phyloP scores from a whole-genome alignment of 1,140 invertebrate species.

The Ceratoteleas bidentatus region DNA sequence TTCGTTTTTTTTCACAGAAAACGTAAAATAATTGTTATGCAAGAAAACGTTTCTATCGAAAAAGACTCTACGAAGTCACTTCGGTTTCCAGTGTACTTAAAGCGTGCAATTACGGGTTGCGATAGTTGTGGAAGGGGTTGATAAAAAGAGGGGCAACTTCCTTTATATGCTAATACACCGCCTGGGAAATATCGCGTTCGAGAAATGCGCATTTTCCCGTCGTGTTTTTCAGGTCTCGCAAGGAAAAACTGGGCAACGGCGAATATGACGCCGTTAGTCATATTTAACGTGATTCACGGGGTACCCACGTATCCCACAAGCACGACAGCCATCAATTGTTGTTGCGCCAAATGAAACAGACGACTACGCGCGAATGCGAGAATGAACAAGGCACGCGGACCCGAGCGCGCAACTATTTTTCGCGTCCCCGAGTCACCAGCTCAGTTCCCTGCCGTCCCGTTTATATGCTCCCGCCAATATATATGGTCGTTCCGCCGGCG shows the following conservation, averaged over 20 bases:
- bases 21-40: too few relatives aligned
- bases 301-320: conserved; percentile 49
- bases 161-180: conserved; percentile 56
- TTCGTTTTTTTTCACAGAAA: too few relatives aligned
- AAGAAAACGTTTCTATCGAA: too few relatives aligned
- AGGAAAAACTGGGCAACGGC: conserved; percentile 37
- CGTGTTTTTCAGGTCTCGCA: conserved; percentile 16
- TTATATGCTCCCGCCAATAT: conserved; percentile 66
- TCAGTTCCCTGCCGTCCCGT: conserved; percentile 62
- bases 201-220: conserved; percentile 42
- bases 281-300: conserved; percentile 57
- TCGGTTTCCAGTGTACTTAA: background rate
- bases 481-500: conserved; percentile 59
- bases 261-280: conserved; percentile 48
- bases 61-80: too few relatives aligned
- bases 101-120: conserved; percentile 35
- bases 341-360: conserved; percentile 70
- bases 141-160: conserved; percentile 29
- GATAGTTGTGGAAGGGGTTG: conserved; percentile 40
- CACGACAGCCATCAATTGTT: conserved; percentile 66
- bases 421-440: conserved; percentile 69
- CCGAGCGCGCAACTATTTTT: conserved; percentile 68
- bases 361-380: conserved; percentile 59
- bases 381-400: conserved; percentile 69
- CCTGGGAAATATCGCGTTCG: conserved; percentile 45